These are phyloP conservation scores for Gila orcuttii DNA, from an alignment of 2,113 vertebrate genomes.

Conservation along the genomic window DNA sequence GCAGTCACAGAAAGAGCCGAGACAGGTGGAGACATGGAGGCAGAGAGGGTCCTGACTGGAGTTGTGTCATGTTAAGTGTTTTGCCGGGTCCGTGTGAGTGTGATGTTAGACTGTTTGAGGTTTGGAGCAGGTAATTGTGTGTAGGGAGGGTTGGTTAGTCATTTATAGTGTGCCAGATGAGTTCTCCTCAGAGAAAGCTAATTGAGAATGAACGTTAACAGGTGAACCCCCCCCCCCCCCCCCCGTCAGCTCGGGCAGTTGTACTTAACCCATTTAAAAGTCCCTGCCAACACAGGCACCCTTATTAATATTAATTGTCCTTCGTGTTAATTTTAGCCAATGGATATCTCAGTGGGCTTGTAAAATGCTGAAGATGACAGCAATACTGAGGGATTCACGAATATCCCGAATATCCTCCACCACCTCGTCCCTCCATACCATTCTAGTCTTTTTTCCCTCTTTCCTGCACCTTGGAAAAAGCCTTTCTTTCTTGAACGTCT, in stretches of 20 bases:
- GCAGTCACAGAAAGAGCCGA: slow-evolving; percentile 47
- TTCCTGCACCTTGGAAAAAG: slow-evolving; percentile 35
- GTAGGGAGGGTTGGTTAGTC: neutral
- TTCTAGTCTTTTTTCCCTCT: slow-evolving; percentile 41
- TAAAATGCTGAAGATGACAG: slow-evolving; percentile 54
- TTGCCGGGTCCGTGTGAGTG: neutral
- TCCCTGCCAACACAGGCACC: slow-evolving; percentile 52
- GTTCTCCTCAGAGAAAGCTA: slow-evolving; percentile 48
- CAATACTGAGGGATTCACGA: slow-evolving; percentile 45
- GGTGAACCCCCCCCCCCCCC: slow-evolving; percentile 1
- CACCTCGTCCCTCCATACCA: neutral
- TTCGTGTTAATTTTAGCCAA: slow-evolving; percentile 62
- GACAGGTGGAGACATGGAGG: slow-evolving; percentile 29
- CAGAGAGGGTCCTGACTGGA: slow-evolving; percentile 41
- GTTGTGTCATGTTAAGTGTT: slow-evolving; percentile 37
- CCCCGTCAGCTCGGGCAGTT: slow-evolving; percentile 15
- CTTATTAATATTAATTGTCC: slow-evolving; percentile 69
- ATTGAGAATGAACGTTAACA: slow-evolving; percentile 56
- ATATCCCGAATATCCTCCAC: neutral
- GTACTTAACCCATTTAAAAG: slow-evolving; percentile 62
- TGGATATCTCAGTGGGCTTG: slow-evolving; percentile 57
- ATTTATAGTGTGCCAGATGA: slow-evolving; percentile 23
- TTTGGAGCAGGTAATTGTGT: slow-evolving; percentile 23
- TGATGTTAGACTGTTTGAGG: neutral
- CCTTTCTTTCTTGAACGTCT: slow-evolving; percentile 7